Percentiles rank a stretch among this genome's conserved stretches.
phyloP scores from a whole-genome alignment of 2,113 vertebrate genomes.

The Alces alces region DNA sequence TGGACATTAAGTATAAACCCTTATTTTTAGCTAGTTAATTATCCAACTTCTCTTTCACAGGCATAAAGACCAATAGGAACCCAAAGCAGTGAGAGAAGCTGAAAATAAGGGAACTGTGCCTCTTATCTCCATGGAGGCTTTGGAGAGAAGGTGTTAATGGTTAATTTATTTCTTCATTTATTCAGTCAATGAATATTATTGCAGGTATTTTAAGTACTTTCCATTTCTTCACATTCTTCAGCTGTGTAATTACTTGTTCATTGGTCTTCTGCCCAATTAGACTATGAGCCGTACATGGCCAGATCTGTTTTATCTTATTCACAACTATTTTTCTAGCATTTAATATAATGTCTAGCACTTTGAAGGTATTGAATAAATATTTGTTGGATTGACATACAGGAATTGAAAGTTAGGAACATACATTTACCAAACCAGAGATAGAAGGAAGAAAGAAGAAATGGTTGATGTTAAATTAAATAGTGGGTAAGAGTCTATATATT shows the following conservation, averaged over 20 bases:
- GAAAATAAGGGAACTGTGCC: background rate
- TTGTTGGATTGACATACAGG: background rate
- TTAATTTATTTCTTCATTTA: background rate
- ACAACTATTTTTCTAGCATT: background rate
- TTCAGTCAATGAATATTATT: background rate
- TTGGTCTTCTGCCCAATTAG: background rate
- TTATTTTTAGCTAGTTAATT: background rate
- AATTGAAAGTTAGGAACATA: background rate
- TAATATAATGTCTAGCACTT: background rate
- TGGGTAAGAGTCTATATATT: background rate
- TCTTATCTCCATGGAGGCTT: background rate
- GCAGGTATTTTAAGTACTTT: background rate
- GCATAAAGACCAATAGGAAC: background rate
- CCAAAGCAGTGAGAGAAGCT: background rate
- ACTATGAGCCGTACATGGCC: background rate
- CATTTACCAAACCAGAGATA: background rate
- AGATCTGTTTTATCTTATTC: background rate
- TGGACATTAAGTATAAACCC: background rate
- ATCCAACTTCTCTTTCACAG: background rate
- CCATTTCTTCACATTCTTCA: background rate
- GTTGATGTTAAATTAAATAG: slow-evolving; percentile 26
- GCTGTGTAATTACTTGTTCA: background rate
- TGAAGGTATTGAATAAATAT: background rate
- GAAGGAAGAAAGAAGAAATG: background rate
- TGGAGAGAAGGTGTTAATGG: background rate